Evolutionary conservation across 2,888 invertebrate species (phyloP).

Genomic region (Parnassius orleans): DNA sequence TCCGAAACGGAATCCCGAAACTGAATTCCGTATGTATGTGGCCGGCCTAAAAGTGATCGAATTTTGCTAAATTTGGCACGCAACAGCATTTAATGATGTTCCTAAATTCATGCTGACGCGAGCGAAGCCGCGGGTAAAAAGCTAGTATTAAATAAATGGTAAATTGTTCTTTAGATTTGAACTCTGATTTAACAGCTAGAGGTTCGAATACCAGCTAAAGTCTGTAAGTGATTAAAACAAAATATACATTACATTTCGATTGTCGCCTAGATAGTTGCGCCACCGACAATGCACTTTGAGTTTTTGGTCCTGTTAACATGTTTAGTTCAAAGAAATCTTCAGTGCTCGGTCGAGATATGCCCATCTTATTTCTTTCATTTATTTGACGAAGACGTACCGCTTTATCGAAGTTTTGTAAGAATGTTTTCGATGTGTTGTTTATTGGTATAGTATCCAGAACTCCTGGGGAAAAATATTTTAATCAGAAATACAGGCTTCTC

Average conservation of each 20-base stretch:
- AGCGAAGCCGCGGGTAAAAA: too few relatives aligned
- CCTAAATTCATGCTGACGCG: too few relatives aligned
- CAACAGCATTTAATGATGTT: too few relatives aligned
- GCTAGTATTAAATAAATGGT: not conserved
- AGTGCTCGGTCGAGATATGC: slow-evolving; percentile 46
- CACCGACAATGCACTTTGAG: slow-evolving; percentile 55
- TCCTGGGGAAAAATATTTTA: slow-evolving; percentile 57
- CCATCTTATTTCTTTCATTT: slow-evolving; percentile 58
- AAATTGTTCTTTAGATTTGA: too few relatives aligned
- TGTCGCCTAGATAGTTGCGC: slow-evolving; percentile 38
- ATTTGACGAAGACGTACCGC: slow-evolving; percentile 74
- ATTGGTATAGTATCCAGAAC: slow-evolving; percentile 82
- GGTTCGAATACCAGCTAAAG: too few relatives aligned
- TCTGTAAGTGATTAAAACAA: not conserved
- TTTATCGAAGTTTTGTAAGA: slow-evolving; percentile 83
- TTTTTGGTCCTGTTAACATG: slow-evolving; percentile 57
- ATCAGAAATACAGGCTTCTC: not conserved
- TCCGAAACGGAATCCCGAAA: too few relatives aligned
- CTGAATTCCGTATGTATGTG: too few relatives aligned
- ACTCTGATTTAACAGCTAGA: too few relatives aligned
- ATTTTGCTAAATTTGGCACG: too few relatives aligned
- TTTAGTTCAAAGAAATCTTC: slow-evolving; percentile 70
- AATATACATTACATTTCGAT: slow-evolving; percentile 9
- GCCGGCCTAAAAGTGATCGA: too few relatives aligned
- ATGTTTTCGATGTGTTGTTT: slow-evolving; percentile 80